Percentiles rank a stretch among this genome's conserved stretches.
Conservation (phyloP, 2,797 vertebrate species). For the Melanotaenia nigrans region DNA sequence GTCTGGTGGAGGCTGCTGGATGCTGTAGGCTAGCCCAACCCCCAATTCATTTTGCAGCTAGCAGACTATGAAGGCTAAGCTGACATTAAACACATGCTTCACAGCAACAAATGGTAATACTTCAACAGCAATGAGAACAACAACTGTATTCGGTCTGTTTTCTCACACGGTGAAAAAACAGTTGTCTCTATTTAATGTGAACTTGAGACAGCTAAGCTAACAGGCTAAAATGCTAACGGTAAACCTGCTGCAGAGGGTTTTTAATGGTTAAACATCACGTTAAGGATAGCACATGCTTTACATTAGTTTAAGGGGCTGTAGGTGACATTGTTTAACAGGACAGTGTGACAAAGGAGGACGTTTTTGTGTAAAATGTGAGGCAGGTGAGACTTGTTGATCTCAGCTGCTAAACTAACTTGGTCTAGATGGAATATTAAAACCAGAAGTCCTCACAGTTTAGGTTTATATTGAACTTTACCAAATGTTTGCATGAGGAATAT, state of each 20-base stretch:
- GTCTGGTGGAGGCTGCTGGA: conserved; percentile 44
- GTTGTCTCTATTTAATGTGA: background rate
- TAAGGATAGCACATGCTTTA: conserved; percentile 70
- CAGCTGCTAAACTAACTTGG: conserved; percentile 13
- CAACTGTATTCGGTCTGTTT: background rate
- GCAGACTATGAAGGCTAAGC: conserved; percentile 50
- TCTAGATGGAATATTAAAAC: conserved; percentile 12
- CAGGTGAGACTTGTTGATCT: conserved; percentile 49
- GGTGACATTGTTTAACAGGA: conserved; percentile 8
- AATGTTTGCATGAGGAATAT: background rate
- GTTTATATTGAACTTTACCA: background rate
- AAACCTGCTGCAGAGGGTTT: conserved; percentile 37
- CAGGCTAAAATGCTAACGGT: conserved; percentile 64
- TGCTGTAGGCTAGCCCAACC: conserved; percentile 76
- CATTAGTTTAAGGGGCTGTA: conserved; percentile 46
- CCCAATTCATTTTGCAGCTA: conserved; percentile 64
- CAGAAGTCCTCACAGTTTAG: conserved; percentile 21
- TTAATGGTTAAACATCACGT: conserved; percentile 48
- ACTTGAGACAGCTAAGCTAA: conserved; percentile 16
- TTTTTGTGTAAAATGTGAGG: background rate
- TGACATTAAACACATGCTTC: conserved; percentile 43
- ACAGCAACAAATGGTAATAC: background rate
- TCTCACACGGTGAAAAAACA: background rate
- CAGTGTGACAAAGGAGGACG: background rate
- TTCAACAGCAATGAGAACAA: background rate